phyloP scores from a whole-genome alignment of 2,888 invertebrate genomes.

The Synergus japonicus region DNA sequence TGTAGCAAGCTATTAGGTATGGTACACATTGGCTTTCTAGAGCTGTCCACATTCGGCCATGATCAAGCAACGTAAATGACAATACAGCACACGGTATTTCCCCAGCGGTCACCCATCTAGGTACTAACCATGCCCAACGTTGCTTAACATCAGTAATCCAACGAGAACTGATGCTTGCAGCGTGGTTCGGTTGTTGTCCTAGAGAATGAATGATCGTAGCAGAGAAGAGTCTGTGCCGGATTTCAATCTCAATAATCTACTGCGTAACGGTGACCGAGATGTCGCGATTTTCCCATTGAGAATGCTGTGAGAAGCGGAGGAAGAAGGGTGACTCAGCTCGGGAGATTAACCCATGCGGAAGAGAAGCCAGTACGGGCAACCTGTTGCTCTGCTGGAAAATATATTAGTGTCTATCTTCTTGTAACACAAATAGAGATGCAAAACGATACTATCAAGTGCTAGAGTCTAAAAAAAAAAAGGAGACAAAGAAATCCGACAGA shows the following conservation, averaged over 20 bases:
- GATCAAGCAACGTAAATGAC: too few relatives aligned
- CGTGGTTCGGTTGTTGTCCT: not conserved
- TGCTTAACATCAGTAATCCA: too few relatives aligned
- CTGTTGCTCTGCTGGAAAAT: slow-evolving; percentile 46
- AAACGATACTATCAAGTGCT: not conserved
- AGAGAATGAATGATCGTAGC: not conserved
- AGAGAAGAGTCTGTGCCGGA: not conserved
- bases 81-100: too few relatives aligned
- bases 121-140: too few relatives aligned
- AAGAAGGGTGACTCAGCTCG: slow-evolving; percentile 15
- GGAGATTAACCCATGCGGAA: slow-evolving; percentile 44
- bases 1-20: too few relatives aligned
- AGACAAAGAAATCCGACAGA: not conserved
- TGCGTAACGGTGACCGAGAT: not conserved
- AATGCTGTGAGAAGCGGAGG: slow-evolving; percentile 1
- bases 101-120: too few relatives aligned
- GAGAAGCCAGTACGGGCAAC: slow-evolving; percentile 42
- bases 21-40: too few relatives aligned
- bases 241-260: not conserved
- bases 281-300: slow-evolving; percentile 31
- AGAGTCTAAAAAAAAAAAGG: not conserved
- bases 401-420: slow-evolving; percentile 36
- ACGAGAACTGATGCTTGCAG: too few relatives aligned
- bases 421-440: not conserved
- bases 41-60: too few relatives aligned